A percentile compares a stretch with the other conserved stretches of the same genome.
phyloP scores from a whole-genome alignment of 2,888 invertebrate genomes.

The Dendrolimus houi region DNA sequence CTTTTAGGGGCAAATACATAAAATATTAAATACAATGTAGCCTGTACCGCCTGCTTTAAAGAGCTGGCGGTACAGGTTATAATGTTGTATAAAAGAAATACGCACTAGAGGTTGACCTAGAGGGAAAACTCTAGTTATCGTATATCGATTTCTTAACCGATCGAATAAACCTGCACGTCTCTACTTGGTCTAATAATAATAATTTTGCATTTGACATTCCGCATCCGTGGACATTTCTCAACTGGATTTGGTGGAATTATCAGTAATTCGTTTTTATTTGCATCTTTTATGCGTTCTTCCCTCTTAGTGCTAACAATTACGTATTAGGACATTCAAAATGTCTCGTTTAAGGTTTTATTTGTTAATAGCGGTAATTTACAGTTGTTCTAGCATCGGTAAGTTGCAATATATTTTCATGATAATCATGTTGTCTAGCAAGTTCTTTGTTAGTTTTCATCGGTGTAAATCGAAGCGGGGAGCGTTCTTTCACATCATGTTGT shows the following conservation, averaged over 20 bases:
- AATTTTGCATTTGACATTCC: slow-evolving; percentile 33
- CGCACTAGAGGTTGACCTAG: too few relatives aligned
- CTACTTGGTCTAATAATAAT: slow-evolving; percentile 24
- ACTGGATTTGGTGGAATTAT: slow-evolving; percentile 23
- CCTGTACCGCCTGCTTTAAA: too few relatives aligned
- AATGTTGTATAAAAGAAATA: too few relatives aligned
- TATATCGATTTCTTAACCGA: too few relatives aligned
- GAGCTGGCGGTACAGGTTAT: too few relatives aligned
- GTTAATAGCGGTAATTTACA: slow-evolving; percentile 44
- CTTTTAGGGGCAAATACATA: too few relatives aligned
- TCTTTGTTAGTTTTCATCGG: slow-evolving; percentile 43
- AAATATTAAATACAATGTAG: too few relatives aligned
- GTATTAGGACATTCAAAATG: slow-evolving; percentile 32
- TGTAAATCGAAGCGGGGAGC: slow-evolving; percentile 14
- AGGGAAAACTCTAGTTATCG: too few relatives aligned
- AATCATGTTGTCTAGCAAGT: slow-evolving; percentile 21
- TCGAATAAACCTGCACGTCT: too few relatives aligned
- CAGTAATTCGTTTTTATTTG: slow-evolving; percentile 32
- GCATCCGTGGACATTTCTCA: slow-evolving; percentile 24
- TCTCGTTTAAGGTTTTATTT: slow-evolving; percentile 43
- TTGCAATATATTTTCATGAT: slow-evolving; percentile 19
- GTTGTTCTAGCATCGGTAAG: slow-evolving; percentile 51
- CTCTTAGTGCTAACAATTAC: slow-evolving; percentile 10
- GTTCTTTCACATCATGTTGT: slow-evolving; percentile 23
- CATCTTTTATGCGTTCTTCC: slow-evolving; percentile 35